Percentiles rank a stretch among this genome's conserved stretches.
phyloP scores from a whole-genome alignment of 2,113 vertebrate species.

The Shinisaurus crocodilurus region DNA sequence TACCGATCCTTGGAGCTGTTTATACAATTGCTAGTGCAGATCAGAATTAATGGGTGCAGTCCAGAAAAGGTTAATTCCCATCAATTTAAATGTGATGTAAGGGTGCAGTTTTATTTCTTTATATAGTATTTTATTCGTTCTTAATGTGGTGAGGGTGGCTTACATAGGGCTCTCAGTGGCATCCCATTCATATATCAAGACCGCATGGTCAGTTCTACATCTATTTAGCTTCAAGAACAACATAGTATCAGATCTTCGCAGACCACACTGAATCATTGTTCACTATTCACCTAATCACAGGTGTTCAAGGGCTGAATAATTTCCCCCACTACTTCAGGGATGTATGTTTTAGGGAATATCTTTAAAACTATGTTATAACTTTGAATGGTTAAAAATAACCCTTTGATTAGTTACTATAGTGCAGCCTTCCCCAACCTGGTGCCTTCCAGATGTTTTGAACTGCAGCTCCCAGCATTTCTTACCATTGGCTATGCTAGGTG shows the following conservation, averaged over 20 bases:
- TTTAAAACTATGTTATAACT: neutral
- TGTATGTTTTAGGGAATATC: neutral
- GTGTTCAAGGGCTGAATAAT: neutral
- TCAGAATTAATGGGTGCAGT: neutral
- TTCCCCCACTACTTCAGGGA: neutral
- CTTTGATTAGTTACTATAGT: neutral
- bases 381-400: neutral
- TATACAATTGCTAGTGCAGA: neutral
- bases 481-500: too few species aligned
- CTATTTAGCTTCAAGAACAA: neutral
- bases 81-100: neutral
- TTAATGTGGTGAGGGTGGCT: neutral
- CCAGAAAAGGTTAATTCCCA: neutral
- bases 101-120: neutral
- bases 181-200: neutral
- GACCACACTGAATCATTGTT: neutral
- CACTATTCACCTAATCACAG: neutral
- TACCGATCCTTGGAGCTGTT: neutral
- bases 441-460: too few species aligned
- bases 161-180: too few species aligned
- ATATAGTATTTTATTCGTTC: too few species aligned
- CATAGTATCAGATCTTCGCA: neutral
- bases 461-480: too few species aligned
- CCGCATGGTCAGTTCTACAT: neutral
- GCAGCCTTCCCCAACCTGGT: too few species aligned